A percentile compares a stretch with the other conserved stretches of the same genome.
These are phyloP conservation scores for Larimichthys polyactis DNA, from an alignment of 2,113 vertebrate species.

Conservation along the genomic window DNA sequence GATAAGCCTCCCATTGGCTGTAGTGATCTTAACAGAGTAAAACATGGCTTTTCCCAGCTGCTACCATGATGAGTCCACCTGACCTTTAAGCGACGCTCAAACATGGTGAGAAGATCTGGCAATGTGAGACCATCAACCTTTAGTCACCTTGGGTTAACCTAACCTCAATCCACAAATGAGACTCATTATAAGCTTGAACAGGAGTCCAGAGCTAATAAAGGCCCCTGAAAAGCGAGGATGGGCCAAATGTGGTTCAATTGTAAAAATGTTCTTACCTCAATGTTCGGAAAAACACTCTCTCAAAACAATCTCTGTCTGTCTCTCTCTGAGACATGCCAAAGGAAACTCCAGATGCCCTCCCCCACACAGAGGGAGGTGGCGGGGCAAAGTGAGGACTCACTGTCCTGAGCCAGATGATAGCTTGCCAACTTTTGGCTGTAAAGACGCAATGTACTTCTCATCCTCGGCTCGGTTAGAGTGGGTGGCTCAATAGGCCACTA, in stretches of 20 bases:
- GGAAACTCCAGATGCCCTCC: constrained; percentile 65
- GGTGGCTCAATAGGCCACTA: constrained; percentile 39
- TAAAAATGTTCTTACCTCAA: constrained; percentile 18
- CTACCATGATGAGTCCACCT: not conserved
- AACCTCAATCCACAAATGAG: not conserved
- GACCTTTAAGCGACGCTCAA: not conserved
- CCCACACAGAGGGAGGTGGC: constrained; percentile 1
- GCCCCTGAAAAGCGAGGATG: not conserved
- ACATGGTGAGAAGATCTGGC: not conserved
- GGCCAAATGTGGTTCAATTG: not conserved
- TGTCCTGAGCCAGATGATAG: constrained; percentile 66
- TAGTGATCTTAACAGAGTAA: not conserved
- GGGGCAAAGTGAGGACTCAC: constrained; percentile 57
- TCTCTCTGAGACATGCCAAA: constrained; percentile 43
- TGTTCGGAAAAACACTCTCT: constrained; percentile 12
- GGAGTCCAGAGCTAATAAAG: not conserved
- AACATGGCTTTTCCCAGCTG: not conserved
- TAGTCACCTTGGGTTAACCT: not conserved
- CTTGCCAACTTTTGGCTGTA: constrained; percentile 73
- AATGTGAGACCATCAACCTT: constrained; percentile 23
- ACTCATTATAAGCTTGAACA: not conserved
- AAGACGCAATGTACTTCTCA: constrained; percentile 71
- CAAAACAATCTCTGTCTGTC: constrained; percentile 18
- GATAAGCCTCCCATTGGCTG: constrained; percentile 20
- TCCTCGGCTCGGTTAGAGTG: constrained; percentile 57